A percentile compares a stretch with the other conserved stretches of the same genome.
Evolutionary conservation across 1,140 invertebrate genomes (phyloP).

Genomic region (Lordiphosa clarofinis): DNA sequence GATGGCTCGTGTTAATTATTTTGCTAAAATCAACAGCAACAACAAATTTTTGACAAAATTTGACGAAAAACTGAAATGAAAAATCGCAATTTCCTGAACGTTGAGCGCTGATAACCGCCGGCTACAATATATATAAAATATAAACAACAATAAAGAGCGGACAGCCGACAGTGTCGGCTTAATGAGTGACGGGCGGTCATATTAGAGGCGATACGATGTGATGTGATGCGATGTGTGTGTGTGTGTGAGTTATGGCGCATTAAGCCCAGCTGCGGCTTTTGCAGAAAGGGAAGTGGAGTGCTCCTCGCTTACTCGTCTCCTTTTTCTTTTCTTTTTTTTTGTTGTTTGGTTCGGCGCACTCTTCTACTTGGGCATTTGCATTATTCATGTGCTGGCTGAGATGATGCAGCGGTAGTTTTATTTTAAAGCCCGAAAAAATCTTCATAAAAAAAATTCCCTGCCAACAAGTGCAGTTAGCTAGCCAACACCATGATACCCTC

Average conservation of each 20-base stretch:
- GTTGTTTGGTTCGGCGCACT: conserved; percentile 19
- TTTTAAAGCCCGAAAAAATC: conserved; percentile 55
- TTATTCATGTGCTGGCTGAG: conserved; percentile 56
- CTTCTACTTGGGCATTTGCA: conserved; percentile 55
- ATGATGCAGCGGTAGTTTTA: conserved; percentile 56
- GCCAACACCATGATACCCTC: conserved; percentile 28
- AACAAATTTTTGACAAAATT: conserved; percentile 67
- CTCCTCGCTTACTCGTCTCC: not conserved
- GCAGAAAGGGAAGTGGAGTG: not conserved
- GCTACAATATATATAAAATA: conserved; percentile 32
- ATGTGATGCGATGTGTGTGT: conserved; percentile 37
- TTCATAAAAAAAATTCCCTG: conserved; percentile 47
- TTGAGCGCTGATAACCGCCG: conserved; percentile 59
- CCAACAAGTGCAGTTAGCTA: conserved; percentile 58
- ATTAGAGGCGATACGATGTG: conserved; percentile 63
- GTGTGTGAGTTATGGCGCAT: conserved; percentile 63
- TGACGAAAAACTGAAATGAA: conserved; percentile 68
- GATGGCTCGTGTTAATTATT: conserved; percentile 71
- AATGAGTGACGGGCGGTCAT: conserved; percentile 75
- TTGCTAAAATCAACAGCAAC: conserved; percentile 59
- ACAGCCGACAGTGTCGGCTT: conserved; percentile 49
- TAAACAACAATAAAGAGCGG: conserved; percentile 54
- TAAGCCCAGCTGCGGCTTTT: conserved; percentile 48
- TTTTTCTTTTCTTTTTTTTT: conserved; percentile 8
- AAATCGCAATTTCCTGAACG: conserved; percentile 71